These are phyloP conservation scores for Parelbella ahira DNA, from an alignment of 2,888 invertebrate species.

Conservation along the genomic window DNA sequence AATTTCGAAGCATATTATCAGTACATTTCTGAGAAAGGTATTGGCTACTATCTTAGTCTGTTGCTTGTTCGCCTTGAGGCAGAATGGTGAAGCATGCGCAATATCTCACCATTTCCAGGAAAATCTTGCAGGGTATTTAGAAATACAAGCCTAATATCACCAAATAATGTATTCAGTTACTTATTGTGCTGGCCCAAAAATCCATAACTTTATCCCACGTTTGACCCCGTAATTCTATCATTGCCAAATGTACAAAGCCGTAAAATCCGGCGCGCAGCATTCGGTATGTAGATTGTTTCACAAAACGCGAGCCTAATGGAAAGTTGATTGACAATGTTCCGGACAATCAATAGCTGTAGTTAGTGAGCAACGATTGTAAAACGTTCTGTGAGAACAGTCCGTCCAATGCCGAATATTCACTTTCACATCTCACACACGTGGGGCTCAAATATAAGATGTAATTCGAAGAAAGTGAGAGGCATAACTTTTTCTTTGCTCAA, in stretches of 20 bases:
- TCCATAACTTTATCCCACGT: constrained; percentile 1
- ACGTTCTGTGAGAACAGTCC: constrained; percentile 44
- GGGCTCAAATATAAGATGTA: constrained; percentile 51
- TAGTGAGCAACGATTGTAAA: constrained; percentile 42
- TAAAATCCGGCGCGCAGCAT: constrained; percentile 12
- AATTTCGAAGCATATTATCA: too few species aligned
- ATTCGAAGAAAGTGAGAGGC: constrained; percentile 72
- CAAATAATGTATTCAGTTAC: too few species aligned
- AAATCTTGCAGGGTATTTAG: too few species aligned
- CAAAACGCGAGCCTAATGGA: constrained; percentile 39
- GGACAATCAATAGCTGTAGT: constrained; percentile 46
- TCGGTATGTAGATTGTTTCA: constrained; percentile 26
- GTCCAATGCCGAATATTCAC: constrained; percentile 50
- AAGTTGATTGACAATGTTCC: constrained; percentile 49
- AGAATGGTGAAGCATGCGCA: too few species aligned
- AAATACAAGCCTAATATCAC: too few species aligned
- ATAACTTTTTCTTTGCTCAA: constrained; percentile 66
- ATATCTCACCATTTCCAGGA: too few species aligned
- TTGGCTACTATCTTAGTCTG: too few species aligned
- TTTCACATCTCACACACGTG: constrained; percentile 59
- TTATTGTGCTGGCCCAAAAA: too few species aligned
- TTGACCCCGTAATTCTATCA: not conserved
- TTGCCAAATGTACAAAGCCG: constrained; percentile 9
- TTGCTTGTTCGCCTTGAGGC: too few species aligned
- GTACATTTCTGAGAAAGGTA: too few species aligned